These are phyloP conservation scores for Pogoniulus pusillus DNA, from an alignment of 2,797 vertebrate species.

Conservation along the genomic window DNA sequence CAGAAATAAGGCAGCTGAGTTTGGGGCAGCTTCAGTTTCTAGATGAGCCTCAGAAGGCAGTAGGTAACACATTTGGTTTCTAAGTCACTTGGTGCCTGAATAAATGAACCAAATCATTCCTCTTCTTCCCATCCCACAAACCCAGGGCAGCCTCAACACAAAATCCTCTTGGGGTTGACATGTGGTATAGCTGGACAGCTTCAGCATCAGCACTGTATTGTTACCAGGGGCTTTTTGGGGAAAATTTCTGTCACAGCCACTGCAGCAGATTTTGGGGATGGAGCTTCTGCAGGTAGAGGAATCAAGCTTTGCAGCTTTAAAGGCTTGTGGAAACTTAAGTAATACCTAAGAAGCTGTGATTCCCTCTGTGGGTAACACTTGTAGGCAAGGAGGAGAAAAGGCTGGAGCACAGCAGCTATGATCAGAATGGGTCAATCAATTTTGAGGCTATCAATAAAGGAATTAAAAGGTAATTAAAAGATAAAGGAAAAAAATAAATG, in stretches of 20 bases:
- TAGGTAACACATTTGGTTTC: neutral
- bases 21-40: neutral
- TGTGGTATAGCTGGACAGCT: accelerated
- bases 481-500: neutral
- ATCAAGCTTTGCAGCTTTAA: neutral
- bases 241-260: neutral
- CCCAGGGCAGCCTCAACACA: accelerated
- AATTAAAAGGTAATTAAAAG: neutral
- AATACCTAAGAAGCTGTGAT: neutral
- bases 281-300: neutral
- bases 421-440: neutral
- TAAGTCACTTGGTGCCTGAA: neutral
- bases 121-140: neutral
- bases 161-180: neutral
- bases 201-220: neutral
- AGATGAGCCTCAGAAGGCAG: neutral
- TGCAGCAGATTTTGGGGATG: neutral
- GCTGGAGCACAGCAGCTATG: neutral
- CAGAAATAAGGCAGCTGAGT: neutral
- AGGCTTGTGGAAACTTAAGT: neutral
- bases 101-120: neutral
- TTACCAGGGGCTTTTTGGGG: accelerated
- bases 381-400: accelerated
- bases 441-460: neutral
- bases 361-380: neutral